Conservation (phyloP, 2,797 vertebrate species). For the Pachyuromys duprasi region DNA sequence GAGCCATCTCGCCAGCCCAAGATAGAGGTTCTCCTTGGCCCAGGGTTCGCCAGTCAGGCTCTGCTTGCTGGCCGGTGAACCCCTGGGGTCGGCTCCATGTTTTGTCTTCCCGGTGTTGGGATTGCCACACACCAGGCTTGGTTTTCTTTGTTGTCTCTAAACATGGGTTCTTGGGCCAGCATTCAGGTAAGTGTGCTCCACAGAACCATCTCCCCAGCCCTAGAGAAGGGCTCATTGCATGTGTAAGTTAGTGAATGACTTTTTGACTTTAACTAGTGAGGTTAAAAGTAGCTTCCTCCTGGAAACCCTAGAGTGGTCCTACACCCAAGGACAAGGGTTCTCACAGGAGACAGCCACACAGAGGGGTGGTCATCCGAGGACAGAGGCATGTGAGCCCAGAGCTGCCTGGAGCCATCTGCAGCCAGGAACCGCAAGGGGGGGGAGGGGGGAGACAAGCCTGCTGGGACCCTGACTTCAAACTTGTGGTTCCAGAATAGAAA, state of each 20-base stretch:
- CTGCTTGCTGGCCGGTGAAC: not conserved
- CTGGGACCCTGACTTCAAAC: not conserved
- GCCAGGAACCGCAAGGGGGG: not conserved
- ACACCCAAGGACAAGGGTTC: not conserved
- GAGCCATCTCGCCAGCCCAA: not conserved
- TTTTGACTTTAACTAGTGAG: not conserved
- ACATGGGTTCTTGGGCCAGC: not conserved
- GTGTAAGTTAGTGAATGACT: not conserved
- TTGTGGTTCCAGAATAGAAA: not conserved
- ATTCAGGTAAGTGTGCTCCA: not conserved
- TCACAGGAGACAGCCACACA: not conserved
- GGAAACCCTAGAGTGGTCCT: not conserved
- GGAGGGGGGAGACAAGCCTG: not conserved
- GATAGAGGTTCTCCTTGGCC: not conserved
- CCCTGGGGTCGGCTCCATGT: not conserved
- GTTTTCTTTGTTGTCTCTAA: not conserved
- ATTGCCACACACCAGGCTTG: not conserved
- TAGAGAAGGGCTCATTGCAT: not conserved
- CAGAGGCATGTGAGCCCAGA: not conserved
- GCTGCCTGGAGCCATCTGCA: not conserved
- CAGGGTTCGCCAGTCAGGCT: not conserved
- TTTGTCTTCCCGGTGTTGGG: not conserved
- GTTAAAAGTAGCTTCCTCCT: not conserved
- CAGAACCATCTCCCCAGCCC: not conserved
- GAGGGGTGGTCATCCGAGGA: fast-evolving